Base-by-base conservation (phyloP, 2,113 vertebrate species). In the Hippocampus guttulatus region DNA sequence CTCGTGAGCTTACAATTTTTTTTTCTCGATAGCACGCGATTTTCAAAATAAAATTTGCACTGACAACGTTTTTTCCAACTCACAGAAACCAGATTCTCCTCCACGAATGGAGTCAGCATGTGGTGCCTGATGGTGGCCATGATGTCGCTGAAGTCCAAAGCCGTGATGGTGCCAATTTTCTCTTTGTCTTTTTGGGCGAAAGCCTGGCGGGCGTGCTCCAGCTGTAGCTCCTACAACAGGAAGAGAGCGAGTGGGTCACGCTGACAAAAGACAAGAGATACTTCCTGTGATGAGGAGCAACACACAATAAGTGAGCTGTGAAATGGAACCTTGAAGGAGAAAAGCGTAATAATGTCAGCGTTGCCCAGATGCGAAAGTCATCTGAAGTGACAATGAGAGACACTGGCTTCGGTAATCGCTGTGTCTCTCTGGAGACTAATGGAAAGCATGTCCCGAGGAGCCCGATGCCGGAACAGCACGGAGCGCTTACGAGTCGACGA, bases 21-120 rank as follows among this genome's bases (percentile, higher is more conserved):
- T 45, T 45, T 3, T 3, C 14, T 14, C 43, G 10, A 45, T 14
- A 14, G 43, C 43, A 45, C 10, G 12, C 12, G 43, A 51, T 51
- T 51, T 51, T 51, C 49, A 51, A 51, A 51, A 51, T 51, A 51
- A 51, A 2, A 51, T 18, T 20, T 51, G 18, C 20, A 20, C 18
- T 20, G 49, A 20, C 49, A 61, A 43, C 9, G 11, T 63, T 23
- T 23, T 55, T 9, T 27, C 43, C 25, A 58, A 95, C 97, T 96
- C 92, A 99, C 97, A 63, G 96, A 98, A 78, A 98, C 97, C 83
- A 98, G 90, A 82, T 99, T 99, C 93, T 98, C 97, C 85, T 99
- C 95, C 58, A 98, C 96, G 84, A 99, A 98, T 2, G 94, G 89
- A 81, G 95, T 98, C 14, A 98, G 92, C 95, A 98, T 96, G 88